Conservation (phyloP, 2,888 invertebrate genomes). For the Amphimallon solstitiale region DNA sequence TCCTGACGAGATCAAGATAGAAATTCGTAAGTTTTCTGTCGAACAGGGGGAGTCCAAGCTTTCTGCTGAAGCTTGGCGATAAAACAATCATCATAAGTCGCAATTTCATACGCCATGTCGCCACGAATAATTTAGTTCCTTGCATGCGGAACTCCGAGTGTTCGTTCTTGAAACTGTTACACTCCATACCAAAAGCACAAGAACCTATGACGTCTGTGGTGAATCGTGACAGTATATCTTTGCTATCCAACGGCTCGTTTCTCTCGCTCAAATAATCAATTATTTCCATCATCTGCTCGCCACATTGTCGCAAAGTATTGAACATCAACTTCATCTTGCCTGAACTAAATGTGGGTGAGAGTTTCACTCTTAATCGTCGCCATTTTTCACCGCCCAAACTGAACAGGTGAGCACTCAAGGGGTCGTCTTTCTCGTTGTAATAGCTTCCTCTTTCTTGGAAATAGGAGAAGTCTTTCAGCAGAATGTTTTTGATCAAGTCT, state of each 20-base stretch:
- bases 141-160: constrained; percentile 63
- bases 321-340: constrained; percentile 48
- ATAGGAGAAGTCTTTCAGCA: constrained; percentile 68
- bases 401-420: constrained; percentile 68
- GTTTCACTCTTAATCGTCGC: constrained; percentile 58
- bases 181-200: constrained; percentile 70
- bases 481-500: constrained; percentile 60
- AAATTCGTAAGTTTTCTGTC: constrained; percentile 56
- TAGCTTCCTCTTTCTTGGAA: constrained; percentile 71
- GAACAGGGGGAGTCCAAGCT: constrained; percentile 46
- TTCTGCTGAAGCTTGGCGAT: constrained; percentile 44
- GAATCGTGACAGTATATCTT: constrained; percentile 66
- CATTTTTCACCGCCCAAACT: constrained; percentile 67
- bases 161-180: constrained; percentile 66
- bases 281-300: constrained; percentile 28
- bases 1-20: constrained; percentile 61
- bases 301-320: constrained; percentile 34
- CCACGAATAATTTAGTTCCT: constrained; percentile 42
- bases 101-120: constrained; percentile 23
- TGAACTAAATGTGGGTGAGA: constrained; percentile 45
- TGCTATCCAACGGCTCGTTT: constrained; percentile 40
- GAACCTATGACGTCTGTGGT: constrained; percentile 69
- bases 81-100: constrained; percentile 28
- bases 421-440: constrained; percentile 68
- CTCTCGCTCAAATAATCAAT: constrained; percentile 14